These are phyloP conservation scores for Xenopus laevis DNA, from an alignment of 2,113 vertebrate species.

Conservation along the genomic window DNA sequence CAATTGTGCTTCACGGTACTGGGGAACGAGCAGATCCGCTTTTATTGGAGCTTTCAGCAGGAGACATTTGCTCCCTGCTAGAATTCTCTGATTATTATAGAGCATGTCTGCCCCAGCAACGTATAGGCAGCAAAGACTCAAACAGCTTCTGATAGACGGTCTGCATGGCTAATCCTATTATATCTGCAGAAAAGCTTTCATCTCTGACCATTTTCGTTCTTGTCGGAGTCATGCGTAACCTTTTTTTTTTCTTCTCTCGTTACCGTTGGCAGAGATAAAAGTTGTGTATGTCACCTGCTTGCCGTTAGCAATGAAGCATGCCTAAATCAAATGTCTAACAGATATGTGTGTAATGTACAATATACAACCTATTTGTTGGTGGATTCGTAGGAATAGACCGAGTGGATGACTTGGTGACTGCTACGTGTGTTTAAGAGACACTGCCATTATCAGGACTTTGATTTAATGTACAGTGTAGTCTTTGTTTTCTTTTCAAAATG, in stretches of 20 bases:
- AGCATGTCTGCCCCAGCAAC: constrained; percentile 60
- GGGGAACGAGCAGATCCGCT: neutral
- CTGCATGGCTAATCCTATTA: constrained; percentile 55
- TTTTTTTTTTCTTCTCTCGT: constrained; percentile 45
- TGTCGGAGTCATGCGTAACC: constrained; percentile 33
- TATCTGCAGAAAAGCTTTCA: constrained; percentile 54
- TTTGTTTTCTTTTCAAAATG: no score
- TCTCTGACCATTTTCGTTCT: constrained; percentile 56
- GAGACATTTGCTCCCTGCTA: constrained; percentile 36
- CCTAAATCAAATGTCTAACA: constrained; percentile 50
- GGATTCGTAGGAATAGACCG: no score
- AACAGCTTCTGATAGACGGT: constrained; percentile 62
- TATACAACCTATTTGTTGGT: no score
- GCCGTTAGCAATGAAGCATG: constrained; percentile 50
- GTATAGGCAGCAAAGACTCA: constrained; percentile 63
- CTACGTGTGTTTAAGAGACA: no score
- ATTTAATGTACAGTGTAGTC: no score
- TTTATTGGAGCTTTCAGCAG: constrained; percentile 49
- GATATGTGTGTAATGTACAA: neutral
- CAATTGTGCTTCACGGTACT: neutral
- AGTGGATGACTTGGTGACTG: no score
- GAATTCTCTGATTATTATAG: constrained; percentile 28
- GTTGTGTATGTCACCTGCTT: constrained; percentile 63
- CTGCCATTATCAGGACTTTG: no score
- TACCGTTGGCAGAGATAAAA: constrained; percentile 54